A percentile compares a stretch with the other conserved stretches of the same genome.
Evolutionary conservation across 2,113 vertebrate genomes (phyloP).

Genomic region (Labrus mixtus): DNA sequence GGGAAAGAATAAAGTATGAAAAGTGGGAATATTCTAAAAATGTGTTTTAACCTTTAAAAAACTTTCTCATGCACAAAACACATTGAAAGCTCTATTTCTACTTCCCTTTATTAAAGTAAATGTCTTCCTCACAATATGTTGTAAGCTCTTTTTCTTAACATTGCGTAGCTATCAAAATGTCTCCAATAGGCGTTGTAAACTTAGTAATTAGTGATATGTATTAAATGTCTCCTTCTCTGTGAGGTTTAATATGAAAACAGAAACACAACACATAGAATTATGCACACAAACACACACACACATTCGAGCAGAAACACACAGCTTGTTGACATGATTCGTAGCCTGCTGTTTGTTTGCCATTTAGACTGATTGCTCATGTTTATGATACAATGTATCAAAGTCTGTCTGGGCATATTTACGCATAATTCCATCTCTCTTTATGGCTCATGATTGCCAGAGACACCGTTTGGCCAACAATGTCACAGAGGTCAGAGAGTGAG

Average conservation of each 20-base stretch:
- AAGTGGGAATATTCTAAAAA: no score
- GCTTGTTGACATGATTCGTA: slow-evolving; percentile 22
- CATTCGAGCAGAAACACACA: neutral
- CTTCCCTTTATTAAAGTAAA: no score
- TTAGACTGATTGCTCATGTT: slow-evolving; percentile 42
- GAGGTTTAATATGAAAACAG: neutral
- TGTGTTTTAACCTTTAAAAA: no score
- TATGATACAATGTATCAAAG: slow-evolving; percentile 54
- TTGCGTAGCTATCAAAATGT: neutral
- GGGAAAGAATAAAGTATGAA: no score
- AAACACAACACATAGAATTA: neutral
- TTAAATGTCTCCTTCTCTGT: neutral
- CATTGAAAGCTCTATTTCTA: no score
- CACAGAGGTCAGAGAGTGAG: slow-evolving; percentile 87
- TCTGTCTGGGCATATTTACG: slow-evolving; percentile 36
- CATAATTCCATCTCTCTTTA: slow-evolving; percentile 67
- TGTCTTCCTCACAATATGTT: no score
- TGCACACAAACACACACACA: neutral
- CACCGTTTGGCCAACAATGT: slow-evolving; percentile 89
- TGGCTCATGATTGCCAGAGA: slow-evolving; percentile 83
- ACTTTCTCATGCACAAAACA: no score
- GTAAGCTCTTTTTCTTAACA: no score
- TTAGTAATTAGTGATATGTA: neutral
- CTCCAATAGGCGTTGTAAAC: neutral
- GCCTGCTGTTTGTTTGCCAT: slow-evolving; percentile 52